Conservation (phyloP, 2,797 vertebrate genomes). For the Apogon talboti region DNA sequence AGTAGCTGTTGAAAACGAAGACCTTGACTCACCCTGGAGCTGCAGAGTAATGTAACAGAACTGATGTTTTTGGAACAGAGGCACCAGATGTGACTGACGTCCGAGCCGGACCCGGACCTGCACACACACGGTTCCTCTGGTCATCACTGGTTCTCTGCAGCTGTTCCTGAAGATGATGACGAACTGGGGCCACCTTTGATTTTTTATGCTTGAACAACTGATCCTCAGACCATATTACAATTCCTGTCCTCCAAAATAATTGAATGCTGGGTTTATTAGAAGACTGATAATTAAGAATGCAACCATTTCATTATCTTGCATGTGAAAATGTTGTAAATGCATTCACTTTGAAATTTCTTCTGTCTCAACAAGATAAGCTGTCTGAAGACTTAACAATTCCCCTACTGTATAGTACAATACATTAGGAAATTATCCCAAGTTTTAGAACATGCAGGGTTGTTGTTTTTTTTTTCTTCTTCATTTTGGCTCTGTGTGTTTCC, state of each 20-base stretch:
- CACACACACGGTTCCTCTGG: slow-evolving; percentile 34
- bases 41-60: slow-evolving; percentile 51
- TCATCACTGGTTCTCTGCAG: slow-evolving; percentile 34
- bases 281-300: slow-evolving; percentile 38
- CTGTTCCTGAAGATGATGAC: slow-evolving; percentile 19
- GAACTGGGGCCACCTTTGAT: slow-evolving; percentile 27
- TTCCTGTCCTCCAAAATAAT: slow-evolving; percentile 19
- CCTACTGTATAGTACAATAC: slow-evolving; percentile 2
- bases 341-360: slow-evolving; percentile 42
- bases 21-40: slow-evolving; percentile 57
- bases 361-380: slow-evolving; percentile 29
- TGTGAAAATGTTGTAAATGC: slow-evolving; percentile 35
- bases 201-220: slow-evolving; percentile 32
- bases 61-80: slow-evolving; percentile 35
- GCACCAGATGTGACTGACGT: slow-evolving; percentile 25
- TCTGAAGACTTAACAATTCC: slow-evolving; percentile 22
- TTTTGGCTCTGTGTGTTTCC: slow-evolving; percentile 45
- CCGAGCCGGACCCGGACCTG: slow-evolving; percentile 27
- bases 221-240: slow-evolving; percentile 10
- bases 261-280: slow-evolving; percentile 37
- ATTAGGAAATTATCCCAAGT: slow-evolving; percentile 17
- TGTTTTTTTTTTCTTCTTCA: slow-evolving; percentile 20
- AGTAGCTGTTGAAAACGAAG: slow-evolving; percentile 48
- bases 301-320: slow-evolving; percentile 10
- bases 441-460: slow-evolving; percentile 24